Evolutionary conservation across 2,797 vertebrate genomes (phyloP).

Genomic region (Platalea minor): DNA sequence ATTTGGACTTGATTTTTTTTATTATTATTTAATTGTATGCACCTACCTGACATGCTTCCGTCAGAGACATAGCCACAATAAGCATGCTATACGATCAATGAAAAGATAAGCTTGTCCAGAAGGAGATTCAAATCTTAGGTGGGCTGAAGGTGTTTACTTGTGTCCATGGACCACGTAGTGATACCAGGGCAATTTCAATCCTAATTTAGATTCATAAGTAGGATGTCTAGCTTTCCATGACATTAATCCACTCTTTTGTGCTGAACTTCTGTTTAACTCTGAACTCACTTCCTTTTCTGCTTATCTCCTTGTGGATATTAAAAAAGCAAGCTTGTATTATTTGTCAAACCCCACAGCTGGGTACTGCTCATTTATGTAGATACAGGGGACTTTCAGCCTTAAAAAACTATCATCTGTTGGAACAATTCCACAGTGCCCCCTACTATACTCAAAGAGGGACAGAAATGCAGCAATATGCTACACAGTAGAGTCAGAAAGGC

Average conservation of each 20-base stretch:
- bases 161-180: rapidly evolving
- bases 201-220: neutral
- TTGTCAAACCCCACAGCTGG: neutral
- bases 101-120: neutral
- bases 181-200: neutral
- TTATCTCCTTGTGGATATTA: neutral
- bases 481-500: neutral
- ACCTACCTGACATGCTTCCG: neutral
- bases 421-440: neutral
- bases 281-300: neutral
- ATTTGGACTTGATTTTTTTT: neutral
- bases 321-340: neutral
- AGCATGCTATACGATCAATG: neutral
- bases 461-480: neutral
- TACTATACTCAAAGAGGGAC: neutral
- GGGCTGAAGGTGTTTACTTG: neutral
- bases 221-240: neutral
- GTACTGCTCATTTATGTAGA: neutral
- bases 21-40: neutral
- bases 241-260: neutral
- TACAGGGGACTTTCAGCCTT: neutral
- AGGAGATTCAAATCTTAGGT: neutral
- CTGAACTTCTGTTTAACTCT: neutral
- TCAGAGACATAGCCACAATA: neutral
- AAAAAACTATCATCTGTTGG: neutral